Conservation (phyloP, 1,140 invertebrate genomes). For the Drosophila lacteicornis region DNA sequence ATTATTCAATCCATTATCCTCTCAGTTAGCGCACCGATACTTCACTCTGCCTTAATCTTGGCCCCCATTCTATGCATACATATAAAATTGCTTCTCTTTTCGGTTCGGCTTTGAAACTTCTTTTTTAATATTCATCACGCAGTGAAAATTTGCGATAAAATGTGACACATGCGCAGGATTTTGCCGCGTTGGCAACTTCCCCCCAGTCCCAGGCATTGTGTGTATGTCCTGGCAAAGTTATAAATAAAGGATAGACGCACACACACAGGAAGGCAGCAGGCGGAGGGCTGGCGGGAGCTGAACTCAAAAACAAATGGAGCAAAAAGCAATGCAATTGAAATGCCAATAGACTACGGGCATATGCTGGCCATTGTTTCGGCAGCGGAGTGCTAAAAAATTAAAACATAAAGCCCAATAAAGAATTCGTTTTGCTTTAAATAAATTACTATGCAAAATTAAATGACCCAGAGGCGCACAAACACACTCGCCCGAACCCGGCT, state of each 20-base stretch:
- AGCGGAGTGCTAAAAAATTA: conserved; percentile 68
- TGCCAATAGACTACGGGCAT: conserved; percentile 75
- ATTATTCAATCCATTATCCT: background rate
- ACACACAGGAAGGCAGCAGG: background rate
- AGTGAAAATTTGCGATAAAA: conserved; percentile 68
- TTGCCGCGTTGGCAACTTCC: conserved; percentile 71
- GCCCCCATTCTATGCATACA: conserved; percentile 29
- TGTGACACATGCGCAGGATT: conserved; percentile 79
- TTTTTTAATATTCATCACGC: conserved; percentile 76
- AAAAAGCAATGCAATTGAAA: conserved; percentile 80
- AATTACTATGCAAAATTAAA: conserved; percentile 84
- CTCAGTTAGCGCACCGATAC: conserved; percentile 18
- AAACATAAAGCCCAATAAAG: conserved; percentile 70
- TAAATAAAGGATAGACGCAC: conserved; percentile 70
- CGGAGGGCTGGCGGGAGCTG: conserved; percentile 34
- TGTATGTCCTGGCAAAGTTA: conserved; percentile 63
- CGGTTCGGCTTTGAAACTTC: conserved; percentile 58
- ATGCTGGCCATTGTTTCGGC: conserved; percentile 62
- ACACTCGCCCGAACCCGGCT: conserved; percentile 4
- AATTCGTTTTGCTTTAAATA: conserved; percentile 72
- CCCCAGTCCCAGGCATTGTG: conserved; percentile 8
- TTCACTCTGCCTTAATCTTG: conserved; percentile 22
- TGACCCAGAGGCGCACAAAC: conserved; percentile 73
- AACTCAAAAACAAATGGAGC: conserved; percentile 62
- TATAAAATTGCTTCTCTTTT: conserved; percentile 57